These are phyloP conservation scores for Murina feae DNA, from an alignment of 2,113 vertebrate species.

Conservation along the genomic window DNA sequence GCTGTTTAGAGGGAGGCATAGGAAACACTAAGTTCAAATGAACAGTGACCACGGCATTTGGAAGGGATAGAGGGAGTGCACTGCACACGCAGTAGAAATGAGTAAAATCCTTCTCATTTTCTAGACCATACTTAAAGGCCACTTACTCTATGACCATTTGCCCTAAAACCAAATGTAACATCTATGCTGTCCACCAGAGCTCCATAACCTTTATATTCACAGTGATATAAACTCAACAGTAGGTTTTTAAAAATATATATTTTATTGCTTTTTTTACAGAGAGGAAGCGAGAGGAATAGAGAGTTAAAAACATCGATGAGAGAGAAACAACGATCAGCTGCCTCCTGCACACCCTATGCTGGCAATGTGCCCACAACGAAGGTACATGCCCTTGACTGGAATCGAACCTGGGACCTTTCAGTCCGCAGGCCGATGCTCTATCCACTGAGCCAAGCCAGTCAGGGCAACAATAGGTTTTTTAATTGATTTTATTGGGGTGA, in stretches of 20 bases:
- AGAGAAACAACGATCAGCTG: too few species aligned
- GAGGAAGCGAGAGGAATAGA: too few species aligned
- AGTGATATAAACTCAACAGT: background rate
- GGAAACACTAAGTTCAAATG: background rate
- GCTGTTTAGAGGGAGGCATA: background rate
- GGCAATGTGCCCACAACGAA: too few species aligned
- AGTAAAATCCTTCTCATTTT: background rate
- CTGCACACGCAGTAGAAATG: background rate
- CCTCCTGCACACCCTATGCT: too few species aligned
- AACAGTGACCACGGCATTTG: background rate
- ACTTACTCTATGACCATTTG: background rate
- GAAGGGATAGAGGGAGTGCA: accelerated
- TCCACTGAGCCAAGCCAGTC: too few species aligned
- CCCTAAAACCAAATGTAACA: background rate
- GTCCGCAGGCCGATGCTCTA: too few species aligned
- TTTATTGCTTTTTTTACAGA: too few species aligned
- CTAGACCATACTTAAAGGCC: background rate
- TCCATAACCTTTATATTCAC: background rate
- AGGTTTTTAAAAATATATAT: too few species aligned
- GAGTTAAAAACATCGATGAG: too few species aligned
- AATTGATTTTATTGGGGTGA: background rate
- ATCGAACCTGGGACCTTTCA: too few species aligned
- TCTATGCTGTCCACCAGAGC: background rate
- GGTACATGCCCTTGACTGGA: too few species aligned
- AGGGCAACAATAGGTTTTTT: background rate